Evolutionary conservation across 2,888 invertebrate species (phyloP), one percentile per base, ranked within the genome.

Genomic region (Macaria notata): DNA sequence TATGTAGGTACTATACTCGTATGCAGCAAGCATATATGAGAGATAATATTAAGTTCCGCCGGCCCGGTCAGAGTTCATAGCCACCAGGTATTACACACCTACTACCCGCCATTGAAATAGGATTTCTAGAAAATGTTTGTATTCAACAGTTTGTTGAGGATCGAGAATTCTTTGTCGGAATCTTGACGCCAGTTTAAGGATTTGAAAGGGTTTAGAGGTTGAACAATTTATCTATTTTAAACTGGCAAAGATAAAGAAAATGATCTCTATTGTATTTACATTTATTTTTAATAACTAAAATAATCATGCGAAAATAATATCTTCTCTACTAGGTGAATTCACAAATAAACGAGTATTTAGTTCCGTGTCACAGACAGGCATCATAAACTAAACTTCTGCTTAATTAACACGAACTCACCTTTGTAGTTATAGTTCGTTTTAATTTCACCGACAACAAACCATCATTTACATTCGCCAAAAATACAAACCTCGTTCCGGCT

Each of bases 61-160:
- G 9, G 30, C 43, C 33, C 39, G 49, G 54, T 31, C 54, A 46
- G 30, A 56, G 50, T 50, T 56, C 55, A 9, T 36, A 30, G 9
- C 31, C 9, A 0, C 7, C 9, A 29, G 31, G 33, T 46, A 46
- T 46, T 46, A 7, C 38, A 38, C 1, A 38, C 5, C 38, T 8
- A 38, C 5, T 36, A 36, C 33, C 7, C 3, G 39, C 48, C 19
- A 19, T 29, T 49, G 41, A 31, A 41, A 49, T 46, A 29, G 9
- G 29, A 55, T 49, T 41, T 48, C n/a, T 36, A 7, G 8, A 9
- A 9, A 9, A 31, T 42, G 47, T 8, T 44, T 33, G 47, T 19
- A 48, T 33, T 56, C 51, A 56, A 56, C 51, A 56, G 43, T 36
- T 51, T 31, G 46, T 50, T 50, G 30, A 38, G 39, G 39, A 29